Evolutionary conservation across 2,113 vertebrate species (phyloP), one percentile per base, ranked within the genome.

Genomic region (Dissostichus mawsoni): DNA sequence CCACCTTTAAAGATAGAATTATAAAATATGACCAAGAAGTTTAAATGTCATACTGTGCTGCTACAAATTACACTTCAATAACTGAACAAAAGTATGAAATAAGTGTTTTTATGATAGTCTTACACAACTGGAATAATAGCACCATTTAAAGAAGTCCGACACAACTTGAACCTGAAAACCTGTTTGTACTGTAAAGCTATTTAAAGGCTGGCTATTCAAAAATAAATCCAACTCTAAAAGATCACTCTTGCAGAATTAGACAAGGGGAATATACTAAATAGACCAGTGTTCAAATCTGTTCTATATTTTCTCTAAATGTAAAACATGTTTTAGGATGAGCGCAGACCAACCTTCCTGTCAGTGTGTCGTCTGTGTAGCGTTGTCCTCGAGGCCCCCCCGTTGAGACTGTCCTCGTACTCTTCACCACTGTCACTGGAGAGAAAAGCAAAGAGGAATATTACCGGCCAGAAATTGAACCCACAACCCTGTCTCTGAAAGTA

Each of bases 371-470:
- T 78, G 45, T 16, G n/a, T 45, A 13, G 4, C 14, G 1, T 44
- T 3, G 50, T 74, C 77, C 64, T 44, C 0, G 71, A 45, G 41
- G 64, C 48, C 44, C 7, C 63, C 51, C 72, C 83, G 85, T 95
- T 82, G 78, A 95, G 92, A 87, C 93, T 94, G 88, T 95, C 94
- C 0, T 58, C 86, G 65, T 90, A 94, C 44, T 92, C 90, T 25
- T 94, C 91, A 25, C 84, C 89, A 50, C 85, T 85, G 82, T 92
- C 92, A 80, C 92, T 94, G 88, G 0, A 59, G 59, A 90, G 65
- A 85, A 78, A 89, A 71, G 65, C 62, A 48, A 82, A 52, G 25
- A n/a, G 3, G n/a, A 68, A 78, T 78, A 87, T 74, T 78, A 82
- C 71, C 72, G 61, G 50, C 45, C 41, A 83, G 48, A 87, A 91